Base-by-base conservation (phyloP, 2,797 vertebrate species). In the Crossoptilon crossoptilon region DNA sequence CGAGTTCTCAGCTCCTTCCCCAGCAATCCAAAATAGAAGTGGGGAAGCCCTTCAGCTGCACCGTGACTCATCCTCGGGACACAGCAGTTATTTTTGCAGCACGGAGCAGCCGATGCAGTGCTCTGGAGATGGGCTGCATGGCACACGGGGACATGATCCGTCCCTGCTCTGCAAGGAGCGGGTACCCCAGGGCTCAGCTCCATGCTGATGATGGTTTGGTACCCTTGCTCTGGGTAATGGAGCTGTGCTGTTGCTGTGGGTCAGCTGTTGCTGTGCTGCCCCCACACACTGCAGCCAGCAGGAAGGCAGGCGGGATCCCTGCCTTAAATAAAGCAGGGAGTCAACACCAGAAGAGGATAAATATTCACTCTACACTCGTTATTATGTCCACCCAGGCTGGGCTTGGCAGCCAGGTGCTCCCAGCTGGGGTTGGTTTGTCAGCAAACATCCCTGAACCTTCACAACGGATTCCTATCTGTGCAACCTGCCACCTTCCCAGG, bases 31-130 rank as follows among this genome's bases (percentile, higher is more conserved):
- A 74, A 90, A 79, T 73, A 95, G 81, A 91, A 84, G 89, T 56
- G 88, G 94, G 91, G 93, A 87, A 95, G 60, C 84, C 96, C 98
- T 92, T 92, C 77, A 91, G 88, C 92, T 77, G 93, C 91, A 79
- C 33, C 29, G 0, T 93, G 88, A 95, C 82, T 95, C 94, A 94
- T 90, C 87, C 64, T 75, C 3, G 22, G 71, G 87, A 93, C 93
- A 92, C 33, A 71, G 91, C 0, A 2, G 88, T 83, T 96, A 92
- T 95, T 95, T 95, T 93, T 93, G 29, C 0, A 13, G 41, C 14
- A 8, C 55, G 77, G 90, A 86, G 88, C 77, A 4, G 26, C 66
- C 80, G 33, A 1, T 8, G 19, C n/a, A 1, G 46, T 21, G 62
- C 49, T 63, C 55, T 23, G 1, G 15, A 53, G 68, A 41, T 21